Base-by-base conservation (phyloP, 2,797 vertebrate genomes). In the Neosilurus hyrtlii region DNA sequence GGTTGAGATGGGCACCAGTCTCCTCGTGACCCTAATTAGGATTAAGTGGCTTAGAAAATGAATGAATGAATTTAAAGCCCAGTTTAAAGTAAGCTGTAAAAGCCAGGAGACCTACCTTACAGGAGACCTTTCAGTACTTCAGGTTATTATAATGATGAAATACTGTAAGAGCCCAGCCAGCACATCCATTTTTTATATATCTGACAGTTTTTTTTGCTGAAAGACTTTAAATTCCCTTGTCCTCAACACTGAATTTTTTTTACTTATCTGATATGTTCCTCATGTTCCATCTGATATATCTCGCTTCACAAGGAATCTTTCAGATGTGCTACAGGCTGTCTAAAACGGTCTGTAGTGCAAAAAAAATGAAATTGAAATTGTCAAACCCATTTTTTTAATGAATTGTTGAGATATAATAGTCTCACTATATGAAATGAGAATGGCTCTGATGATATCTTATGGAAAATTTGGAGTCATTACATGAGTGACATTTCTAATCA, bases 401-500 rank as follows among this genome's bases (percentile, higher is more conserved):
- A 22, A 56, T 2, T 72, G 66, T 30, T 24, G 10, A 43, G 43
- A 65, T 65, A 18, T 35, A 66, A 12, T 56, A 54, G 43, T 65
- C 2, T 72, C 37, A 15, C 35, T 70, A 30, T 51, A n/a, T 51
- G 6, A 37, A 78, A 4, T n/a, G 66, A 52, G 14, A 37, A 51
- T 61, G 15, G 56, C 54, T 3, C 56, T 71, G 26, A 54, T 35
- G 56, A 66, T 79, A 9, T 49, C 24, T 56, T 79, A 54, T n/a
- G 9, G 43, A 52, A 78, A 63, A 52, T 51, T 35, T 35, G 51
- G 75, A 63, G 57, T 54, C 14, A 9, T 56, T 37, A 65, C 5
- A 10, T 65, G 26, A 56, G 76, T 75, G 63, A n/a, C 54, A 62
- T 80, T 75, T 61, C 61, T 67, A 84, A 75, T 66, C 59, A 61